These are phyloP conservation scores for Xylocampa areola DNA, from an alignment of 2,888 invertebrate species.

Conservation along the genomic window DNA sequence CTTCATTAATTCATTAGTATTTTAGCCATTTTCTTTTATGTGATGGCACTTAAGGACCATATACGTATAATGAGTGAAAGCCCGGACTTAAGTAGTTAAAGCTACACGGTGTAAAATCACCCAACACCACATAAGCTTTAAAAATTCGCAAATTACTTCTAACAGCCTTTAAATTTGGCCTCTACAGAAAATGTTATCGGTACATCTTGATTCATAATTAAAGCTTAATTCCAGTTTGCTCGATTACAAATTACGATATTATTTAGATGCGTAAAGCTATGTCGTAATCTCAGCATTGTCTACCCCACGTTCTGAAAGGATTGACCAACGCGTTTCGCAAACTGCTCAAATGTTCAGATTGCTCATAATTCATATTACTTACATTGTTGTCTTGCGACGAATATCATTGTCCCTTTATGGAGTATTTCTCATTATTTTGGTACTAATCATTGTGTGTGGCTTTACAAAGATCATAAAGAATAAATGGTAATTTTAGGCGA, in stretches of 20 bases:
- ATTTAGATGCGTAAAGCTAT: slow-evolving; percentile 44
- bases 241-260: slow-evolving; percentile 42
- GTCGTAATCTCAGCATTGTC: slow-evolving; percentile 59
- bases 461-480: slow-evolving; percentile 33
- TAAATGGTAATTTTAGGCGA: slow-evolving; percentile 25
- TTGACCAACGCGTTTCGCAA: slow-evolving; percentile 68
- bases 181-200: slow-evolving; percentile 35
- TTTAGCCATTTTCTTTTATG: too few species aligned
- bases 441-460: slow-evolving; percentile 53
- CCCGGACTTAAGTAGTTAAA: too few species aligned
- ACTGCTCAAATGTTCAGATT: slow-evolving; percentile 35
- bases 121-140: too few species aligned
- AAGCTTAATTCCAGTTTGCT: slow-evolving; percentile 32
- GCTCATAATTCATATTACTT: slow-evolving; percentile 55
- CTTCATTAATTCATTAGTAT: too few species aligned
- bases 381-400: slow-evolving; percentile 61
- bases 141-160: neutral
- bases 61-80: too few species aligned
- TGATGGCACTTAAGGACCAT: too few species aligned
- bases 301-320: slow-evolving; percentile 54
- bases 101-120: too few species aligned
- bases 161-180: slow-evolving; percentile 13
- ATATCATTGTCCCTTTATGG: slow-evolving; percentile 53
- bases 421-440: slow-evolving; percentile 59
- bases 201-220: slow-evolving; percentile 36